Percentiles rank a stretch among this genome's conserved stretches.
These are phyloP conservation scores for Echinops telfairi DNA, from an alignment of 2,113 vertebrate genomes.

Conservation along the genomic window DNA sequence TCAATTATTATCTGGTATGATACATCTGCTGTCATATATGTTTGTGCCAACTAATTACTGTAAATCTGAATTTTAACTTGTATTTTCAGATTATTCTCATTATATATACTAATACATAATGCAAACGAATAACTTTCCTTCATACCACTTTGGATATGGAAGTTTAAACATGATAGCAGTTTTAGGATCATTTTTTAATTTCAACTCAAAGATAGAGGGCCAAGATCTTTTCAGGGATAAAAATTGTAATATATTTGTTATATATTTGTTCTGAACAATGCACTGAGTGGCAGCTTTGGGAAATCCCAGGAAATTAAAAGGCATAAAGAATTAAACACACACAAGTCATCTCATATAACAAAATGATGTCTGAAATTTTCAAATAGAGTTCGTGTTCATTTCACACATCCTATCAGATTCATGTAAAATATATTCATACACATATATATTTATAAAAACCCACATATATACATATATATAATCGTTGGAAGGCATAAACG, in stretches of 20 bases:
- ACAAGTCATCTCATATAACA: not conserved
- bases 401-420: no score
- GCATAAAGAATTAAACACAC: constrained; percentile 6
- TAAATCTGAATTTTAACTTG: constrained; percentile 58
- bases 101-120: not conserved
- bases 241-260: not conserved
- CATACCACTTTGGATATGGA: not conserved
- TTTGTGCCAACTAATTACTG: not conserved
- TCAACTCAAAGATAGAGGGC: constrained; percentile 17
- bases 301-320: constrained; percentile 5
- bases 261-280: not conserved
- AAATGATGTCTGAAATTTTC: not conserved
- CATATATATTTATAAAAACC: not conserved
- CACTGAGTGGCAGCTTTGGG: not conserved
- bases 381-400: no score
- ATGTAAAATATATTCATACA: not conserved
- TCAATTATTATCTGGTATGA: constrained; percentile 71
- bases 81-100: not conserved
- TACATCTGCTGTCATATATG: constrained; percentile 39
- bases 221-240: constrained; percentile 9
- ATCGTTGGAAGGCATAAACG: not conserved
- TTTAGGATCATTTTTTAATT: constrained; percentile 41
- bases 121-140: constrained; percentile 23
- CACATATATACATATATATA: not conserved
- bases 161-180: constrained; percentile 20